Conservation (phyloP, 2,113 vertebrate species). For the Glaucidium brasilianum region DNA sequence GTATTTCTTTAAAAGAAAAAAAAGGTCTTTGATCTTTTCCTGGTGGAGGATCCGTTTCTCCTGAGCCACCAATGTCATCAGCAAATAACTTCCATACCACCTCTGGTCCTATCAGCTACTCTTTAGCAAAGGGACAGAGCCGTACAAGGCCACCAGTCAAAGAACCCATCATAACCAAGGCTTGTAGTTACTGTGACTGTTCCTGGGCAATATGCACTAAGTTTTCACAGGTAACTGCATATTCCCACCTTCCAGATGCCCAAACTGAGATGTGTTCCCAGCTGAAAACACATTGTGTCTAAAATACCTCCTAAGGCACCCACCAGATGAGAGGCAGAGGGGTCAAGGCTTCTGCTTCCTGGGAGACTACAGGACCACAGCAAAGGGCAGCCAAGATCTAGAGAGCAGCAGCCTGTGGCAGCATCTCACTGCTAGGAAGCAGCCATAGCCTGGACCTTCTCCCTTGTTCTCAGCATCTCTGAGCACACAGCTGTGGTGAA, state of each 20-base stretch:
- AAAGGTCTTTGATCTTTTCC: not conserved
- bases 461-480: not conserved
- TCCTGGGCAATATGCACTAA: not conserved
- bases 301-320: not conserved
- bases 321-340: not conserved
- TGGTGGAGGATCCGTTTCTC: not conserved
- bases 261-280: not conserved
- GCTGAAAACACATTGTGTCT: rapidly evolving
- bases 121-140: not conserved
- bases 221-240: not conserved
- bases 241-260: not conserved
- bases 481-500: not conserved
- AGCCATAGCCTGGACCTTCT: not conserved
- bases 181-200: rapidly evolving
- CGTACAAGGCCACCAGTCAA: not conserved
- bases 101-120: not conserved
- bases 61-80: not conserved
- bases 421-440: not conserved
- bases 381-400: not conserved
- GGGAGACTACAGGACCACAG: not conserved
- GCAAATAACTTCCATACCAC: not conserved
- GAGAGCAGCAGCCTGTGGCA: rapidly evolving
- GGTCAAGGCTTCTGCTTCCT: not conserved
- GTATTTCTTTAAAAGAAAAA: not conserved
- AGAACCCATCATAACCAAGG: not conserved